Conservation (phyloP, 2,888 invertebrate genomes). For the Drosophila mimica region DNA sequence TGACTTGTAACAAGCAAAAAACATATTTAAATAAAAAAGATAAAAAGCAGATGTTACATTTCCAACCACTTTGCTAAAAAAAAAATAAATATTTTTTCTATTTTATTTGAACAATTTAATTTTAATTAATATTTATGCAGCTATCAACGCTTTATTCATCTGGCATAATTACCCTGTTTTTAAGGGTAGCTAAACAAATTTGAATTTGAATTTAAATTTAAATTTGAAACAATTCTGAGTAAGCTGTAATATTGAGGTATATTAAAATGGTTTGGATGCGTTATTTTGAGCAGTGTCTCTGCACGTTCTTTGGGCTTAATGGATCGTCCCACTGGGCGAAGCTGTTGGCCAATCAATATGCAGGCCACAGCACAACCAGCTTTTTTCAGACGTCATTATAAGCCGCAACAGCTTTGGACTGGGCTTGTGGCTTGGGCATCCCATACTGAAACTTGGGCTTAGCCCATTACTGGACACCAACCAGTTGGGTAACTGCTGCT, state of each 20-base stretch:
- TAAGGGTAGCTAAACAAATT: not conserved
- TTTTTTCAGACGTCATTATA: constrained; percentile 63
- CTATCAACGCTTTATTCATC: not conserved
- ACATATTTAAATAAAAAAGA: not conserved
- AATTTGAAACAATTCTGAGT: not conserved
- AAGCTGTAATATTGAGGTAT: not conserved
- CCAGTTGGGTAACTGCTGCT: constrained; percentile 62
- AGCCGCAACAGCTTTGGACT: constrained; percentile 54
- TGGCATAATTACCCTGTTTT: not conserved
- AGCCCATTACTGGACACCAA: constrained; percentile 78
- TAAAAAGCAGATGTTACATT: not conserved
- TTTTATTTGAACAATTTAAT: not conserved
- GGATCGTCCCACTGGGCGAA: constrained; percentile 35
- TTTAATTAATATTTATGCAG: not conserved
- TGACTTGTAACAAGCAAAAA: not conserved
- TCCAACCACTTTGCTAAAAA: not conserved
- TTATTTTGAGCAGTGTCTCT: constrained; percentile 29
- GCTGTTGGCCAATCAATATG: constrained; percentile 65
- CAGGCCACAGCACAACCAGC: constrained; percentile 45
- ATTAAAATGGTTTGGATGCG: constrained; percentile 10
- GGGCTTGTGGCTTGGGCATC: constrained; percentile 39
- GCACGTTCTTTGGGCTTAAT: constrained; percentile 48
- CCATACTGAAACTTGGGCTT: constrained; percentile 60
- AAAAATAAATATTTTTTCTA: not conserved
- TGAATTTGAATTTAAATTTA: not conserved